Conservation (phyloP, 2,888 invertebrate genomes). For the Napeogenes inachia region DNA sequence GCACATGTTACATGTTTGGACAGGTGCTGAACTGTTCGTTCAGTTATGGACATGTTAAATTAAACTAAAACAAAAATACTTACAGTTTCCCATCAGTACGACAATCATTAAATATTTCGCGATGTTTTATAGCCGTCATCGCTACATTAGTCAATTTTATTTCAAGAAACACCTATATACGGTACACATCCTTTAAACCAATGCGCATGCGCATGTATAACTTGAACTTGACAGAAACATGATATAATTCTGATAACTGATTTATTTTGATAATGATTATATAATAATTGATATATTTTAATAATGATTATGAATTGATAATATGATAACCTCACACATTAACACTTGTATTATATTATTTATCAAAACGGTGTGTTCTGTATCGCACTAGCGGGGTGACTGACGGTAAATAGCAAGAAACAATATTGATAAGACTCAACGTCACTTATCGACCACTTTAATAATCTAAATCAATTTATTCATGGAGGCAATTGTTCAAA, state of each 20-base stretch:
- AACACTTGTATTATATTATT: no score
- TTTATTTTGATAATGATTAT: conserved; percentile 21
- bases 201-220: no score
- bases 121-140: conserved; percentile 51
- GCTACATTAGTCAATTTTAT: conserved; percentile 60
- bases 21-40: background rate
- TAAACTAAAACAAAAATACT: conserved; percentile 37
- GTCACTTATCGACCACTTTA: conserved; percentile 69
- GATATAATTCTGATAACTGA: background rate
- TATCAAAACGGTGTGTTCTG: no score
- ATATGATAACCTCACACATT: no score
- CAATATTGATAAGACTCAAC: conserved; percentile 66
- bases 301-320: no score
- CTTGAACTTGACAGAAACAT: no score
- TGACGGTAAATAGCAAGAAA: conserved; percentile 57
- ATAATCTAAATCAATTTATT: conserved; percentile 73
- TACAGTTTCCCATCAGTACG: conserved; percentile 71
- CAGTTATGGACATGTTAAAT: no score
- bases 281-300: conserved; percentile 14
- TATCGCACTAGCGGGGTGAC: conserved; percentile 47
- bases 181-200: no score
- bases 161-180: conserved; percentile 35
- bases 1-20: no score
- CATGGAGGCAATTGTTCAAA: conserved; percentile 60
- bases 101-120: conserved; percentile 57